Percentiles rank a stretch among this genome's conserved stretches.
Evolutionary conservation across 92 coral and sea anemone species (phyloP).

Genomic region (Parazoanthus swiftii): DNA sequence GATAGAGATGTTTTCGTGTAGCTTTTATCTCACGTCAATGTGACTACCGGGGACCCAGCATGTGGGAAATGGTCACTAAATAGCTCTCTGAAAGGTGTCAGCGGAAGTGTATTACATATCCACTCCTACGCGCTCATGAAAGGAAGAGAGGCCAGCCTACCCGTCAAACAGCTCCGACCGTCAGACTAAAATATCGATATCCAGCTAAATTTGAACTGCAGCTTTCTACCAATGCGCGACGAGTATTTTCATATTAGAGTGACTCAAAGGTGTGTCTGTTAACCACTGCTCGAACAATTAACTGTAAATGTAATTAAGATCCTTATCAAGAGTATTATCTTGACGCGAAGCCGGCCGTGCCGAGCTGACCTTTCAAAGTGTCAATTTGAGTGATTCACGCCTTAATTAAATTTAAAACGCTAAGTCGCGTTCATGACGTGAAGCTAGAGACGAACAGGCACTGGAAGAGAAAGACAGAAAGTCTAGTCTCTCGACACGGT

Average conservation of each 20-base stretch:
- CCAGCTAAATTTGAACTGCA: conserved; percentile 39
- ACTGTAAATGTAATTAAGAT: conserved; percentile 98
- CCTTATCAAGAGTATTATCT: conserved; percentile 81
- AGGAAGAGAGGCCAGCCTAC: conserved; percentile 55
- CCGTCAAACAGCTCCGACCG: conserved; percentile 43
- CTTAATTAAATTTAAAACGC: conserved; percentile 91
- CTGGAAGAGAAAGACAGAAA: conserved; percentile 30
- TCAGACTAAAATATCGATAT: conserved; percentile 32
- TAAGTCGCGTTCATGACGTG: conserved; percentile 61
- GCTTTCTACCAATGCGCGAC: conserved; percentile 21
- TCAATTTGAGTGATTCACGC: conserved; percentile 94
- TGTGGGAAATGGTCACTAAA: conserved; percentile 73
- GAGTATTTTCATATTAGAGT: conserved; percentile 41
- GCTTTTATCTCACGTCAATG: conserved; percentile 54
- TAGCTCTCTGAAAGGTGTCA: conserved; percentile 89
- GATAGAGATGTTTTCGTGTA: conserved; percentile 35
- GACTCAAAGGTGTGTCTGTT: conserved; percentile 71
- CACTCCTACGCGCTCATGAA: conserved; percentile 73
- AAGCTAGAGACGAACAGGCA: conserved; percentile 67
- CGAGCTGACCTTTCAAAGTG: conserved; percentile 90
- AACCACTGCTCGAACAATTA: conserved; percentile 80
- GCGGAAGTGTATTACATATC: conserved; percentile 93
- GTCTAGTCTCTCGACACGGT: conserved; percentile 16
- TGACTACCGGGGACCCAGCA: conserved; percentile 78
- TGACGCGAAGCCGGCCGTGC: conserved; percentile 76